Percentiles rank a stretch among this genome's conserved stretches.
phyloP scores from a whole-genome alignment of 2,113 vertebrate genomes.

The Vulpes ferrilata region DNA sequence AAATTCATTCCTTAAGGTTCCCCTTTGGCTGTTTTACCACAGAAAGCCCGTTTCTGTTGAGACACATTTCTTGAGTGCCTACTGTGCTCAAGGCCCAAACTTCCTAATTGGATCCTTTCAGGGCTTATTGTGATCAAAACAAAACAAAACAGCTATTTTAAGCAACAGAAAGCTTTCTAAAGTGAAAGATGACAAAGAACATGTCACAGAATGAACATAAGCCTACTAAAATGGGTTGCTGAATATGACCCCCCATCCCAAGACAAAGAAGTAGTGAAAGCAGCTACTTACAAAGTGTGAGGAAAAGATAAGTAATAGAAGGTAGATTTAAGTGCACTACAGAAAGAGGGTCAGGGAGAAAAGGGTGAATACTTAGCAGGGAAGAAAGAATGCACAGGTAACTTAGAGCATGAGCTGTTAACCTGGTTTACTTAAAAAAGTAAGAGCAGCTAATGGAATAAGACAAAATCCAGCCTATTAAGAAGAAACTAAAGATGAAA shows the following conservation, averaged over 20 bases:
- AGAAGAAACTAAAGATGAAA: constrained; percentile 49
- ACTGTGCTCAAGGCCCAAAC: background rate
- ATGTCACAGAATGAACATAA: background rate
- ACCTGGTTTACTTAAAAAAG: constrained; percentile 29
- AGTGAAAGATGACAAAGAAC: background rate
- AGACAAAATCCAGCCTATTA: constrained; percentile 27
- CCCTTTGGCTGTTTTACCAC: background rate
- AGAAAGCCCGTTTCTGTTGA: background rate
- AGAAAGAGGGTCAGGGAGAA: background rate
- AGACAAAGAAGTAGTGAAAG: background rate
- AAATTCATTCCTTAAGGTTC: background rate
- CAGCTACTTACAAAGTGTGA: constrained; percentile 1
- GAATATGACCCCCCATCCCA: background rate
- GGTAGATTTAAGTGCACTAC: background rate
- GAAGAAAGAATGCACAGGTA: background rate
- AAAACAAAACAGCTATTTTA: background rate
- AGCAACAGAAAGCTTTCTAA: constrained; percentile 35
- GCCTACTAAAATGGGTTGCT: background rate
- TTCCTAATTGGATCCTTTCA: constrained; percentile 22
- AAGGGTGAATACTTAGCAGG: background rate
- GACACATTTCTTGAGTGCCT: constrained; percentile 49
- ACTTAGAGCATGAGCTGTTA: background rate
- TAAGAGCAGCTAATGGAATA: background rate
- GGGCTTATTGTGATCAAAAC: background rate
- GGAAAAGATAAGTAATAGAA: background rate